Percentiles rank a stretch among this genome's conserved stretches.
These are phyloP conservation scores for Unio pictorum DNA, from an alignment of 2,888 invertebrate genomes.

Conservation along the genomic window DNA sequence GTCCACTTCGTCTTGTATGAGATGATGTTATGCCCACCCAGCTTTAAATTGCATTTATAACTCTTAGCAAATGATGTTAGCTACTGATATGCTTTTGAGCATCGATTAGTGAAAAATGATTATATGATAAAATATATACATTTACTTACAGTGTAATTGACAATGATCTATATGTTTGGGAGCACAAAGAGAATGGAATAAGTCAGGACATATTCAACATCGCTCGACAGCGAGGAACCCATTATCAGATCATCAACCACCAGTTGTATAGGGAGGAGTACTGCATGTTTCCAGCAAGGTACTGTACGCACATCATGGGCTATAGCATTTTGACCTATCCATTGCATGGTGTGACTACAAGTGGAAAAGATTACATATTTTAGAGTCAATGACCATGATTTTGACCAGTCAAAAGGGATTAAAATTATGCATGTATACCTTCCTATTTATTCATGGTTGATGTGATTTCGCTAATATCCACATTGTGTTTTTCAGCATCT, in stretches of 20 bases:
- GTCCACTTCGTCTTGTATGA: too few species aligned
- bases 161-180: slow-evolving; percentile 81
- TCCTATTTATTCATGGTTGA: too few species aligned
- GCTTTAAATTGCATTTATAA: too few species aligned
- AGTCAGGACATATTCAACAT: slow-evolving; percentile 78
- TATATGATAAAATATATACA: not conserved
- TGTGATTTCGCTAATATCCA: too few species aligned
- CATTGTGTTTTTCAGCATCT: too few species aligned
- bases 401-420: too few species aligned
- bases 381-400: too few species aligned
- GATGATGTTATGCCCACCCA: too few species aligned
- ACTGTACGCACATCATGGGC: not conserved
- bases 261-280: slow-evolving; percentile 85
- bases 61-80: too few species aligned
- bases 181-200: slow-evolving; percentile 77
- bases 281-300: slow-evolving; percentile 86
- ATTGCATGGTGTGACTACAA: not conserved
- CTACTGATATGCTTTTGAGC: not conserved
- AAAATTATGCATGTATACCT: too few species aligned
- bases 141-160: slow-evolving; percentile 75
- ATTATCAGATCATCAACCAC: slow-evolving; percentile 88
- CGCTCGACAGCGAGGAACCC: slow-evolving; percentile 78
- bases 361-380: not conserved
- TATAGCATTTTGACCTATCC: not conserved
- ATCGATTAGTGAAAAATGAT: not conserved